phyloP scores from a whole-genome alignment of 2,888 invertebrate genomes.

The Gymnosoma rotundatum region DNA sequence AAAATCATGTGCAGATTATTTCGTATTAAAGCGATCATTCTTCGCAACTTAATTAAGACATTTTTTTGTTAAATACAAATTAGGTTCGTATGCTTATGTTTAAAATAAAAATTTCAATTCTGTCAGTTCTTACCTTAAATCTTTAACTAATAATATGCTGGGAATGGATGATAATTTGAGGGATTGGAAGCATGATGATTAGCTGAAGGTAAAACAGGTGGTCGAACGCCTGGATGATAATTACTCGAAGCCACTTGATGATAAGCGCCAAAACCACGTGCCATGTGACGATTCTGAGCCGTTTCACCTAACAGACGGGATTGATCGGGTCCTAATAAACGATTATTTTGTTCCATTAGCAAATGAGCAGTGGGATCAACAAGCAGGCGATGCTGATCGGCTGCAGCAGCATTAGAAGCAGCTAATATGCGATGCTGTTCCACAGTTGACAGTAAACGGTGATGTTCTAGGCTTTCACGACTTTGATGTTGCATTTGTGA shows the following conservation, averaged over 20 bases:
- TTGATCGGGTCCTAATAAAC: constrained; percentile 81
- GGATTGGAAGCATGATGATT: constrained; percentile 82
- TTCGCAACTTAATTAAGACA: too few relatives aligned
- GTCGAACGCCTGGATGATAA: constrained; percentile 81
- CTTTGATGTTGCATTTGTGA: constrained; percentile 82
- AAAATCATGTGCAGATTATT: too few relatives aligned
- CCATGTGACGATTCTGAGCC: constrained; percentile 82
- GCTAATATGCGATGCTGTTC: constrained; percentile 82
- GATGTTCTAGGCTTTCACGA: constrained; percentile 81
- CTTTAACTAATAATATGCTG: constrained; percentile 80
- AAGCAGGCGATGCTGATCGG: constrained; percentile 81
- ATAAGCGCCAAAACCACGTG: constrained; percentile 82
- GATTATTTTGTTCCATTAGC: constrained; percentile 82
- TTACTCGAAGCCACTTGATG: constrained; percentile 82
- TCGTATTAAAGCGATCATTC: too few relatives aligned
- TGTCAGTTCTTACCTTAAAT: constrained; percentile 37
- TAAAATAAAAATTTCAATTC: too few relatives aligned
- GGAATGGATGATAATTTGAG: constrained; percentile 82
- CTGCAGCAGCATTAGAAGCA: constrained; percentile 79
- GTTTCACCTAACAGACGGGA: constrained; percentile 81
- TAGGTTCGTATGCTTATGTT: too few relatives aligned
- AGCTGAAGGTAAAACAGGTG: constrained; percentile 80
- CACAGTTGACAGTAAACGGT: constrained; percentile 81
- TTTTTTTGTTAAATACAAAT: too few relatives aligned
- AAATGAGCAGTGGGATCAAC: constrained; percentile 82